Percentiles rank a stretch among this genome's conserved stretches.
phyloP scores from a whole-genome alignment of 1,140 invertebrate species.

The Muscidifurax raptorellus region DNA sequence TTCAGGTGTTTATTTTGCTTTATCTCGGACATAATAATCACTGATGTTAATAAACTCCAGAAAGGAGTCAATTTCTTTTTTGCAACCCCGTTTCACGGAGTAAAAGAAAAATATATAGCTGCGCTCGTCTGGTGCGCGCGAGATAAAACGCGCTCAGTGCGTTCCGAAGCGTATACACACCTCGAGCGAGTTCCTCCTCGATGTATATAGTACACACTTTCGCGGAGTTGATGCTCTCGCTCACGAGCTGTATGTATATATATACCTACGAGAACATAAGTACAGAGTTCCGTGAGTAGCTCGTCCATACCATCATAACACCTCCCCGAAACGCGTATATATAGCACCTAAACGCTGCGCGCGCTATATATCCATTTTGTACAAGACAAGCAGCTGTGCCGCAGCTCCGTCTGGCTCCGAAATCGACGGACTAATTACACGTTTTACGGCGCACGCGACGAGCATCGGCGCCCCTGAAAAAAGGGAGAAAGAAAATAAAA shows the following conservation, averaged over 20 bases:
- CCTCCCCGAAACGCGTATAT: neutral
- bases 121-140: neutral
- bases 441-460: neutral
- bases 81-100: too few species aligned
- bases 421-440: neutral
- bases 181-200: neutral
- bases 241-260: neutral
- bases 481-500: neutral
- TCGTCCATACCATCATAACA: neutral
- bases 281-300: neutral
- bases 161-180: neutral
- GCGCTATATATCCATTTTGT: neutral
- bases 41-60: too few species aligned
- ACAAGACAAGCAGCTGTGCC: neutral
- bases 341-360: neutral
- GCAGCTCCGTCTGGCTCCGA: neutral
- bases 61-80: too few species aligned
- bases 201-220: neutral
- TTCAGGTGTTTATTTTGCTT: too few species aligned
- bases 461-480: neutral
- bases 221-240: neutral
- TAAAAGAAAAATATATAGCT: neutral
- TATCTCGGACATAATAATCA: too few species aligned
- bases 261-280: conserved; percentile 6
- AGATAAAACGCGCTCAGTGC: neutral